Base-by-base conservation (phyloP, 1,140 invertebrate species). In the Drosophila carrolli region DNA sequence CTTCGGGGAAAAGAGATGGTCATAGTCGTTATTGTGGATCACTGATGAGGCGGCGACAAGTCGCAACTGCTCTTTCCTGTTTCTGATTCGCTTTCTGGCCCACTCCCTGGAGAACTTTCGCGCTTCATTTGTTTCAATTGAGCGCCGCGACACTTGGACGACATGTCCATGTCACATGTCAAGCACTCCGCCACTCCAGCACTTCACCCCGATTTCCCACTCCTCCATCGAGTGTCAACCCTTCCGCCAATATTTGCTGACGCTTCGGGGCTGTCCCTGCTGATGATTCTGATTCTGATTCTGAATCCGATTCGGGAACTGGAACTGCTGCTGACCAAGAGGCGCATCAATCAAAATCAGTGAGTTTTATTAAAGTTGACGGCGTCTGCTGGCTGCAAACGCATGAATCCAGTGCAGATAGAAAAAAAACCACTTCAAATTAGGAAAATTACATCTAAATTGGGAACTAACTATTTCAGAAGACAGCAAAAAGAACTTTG, bases 361-460 rank as follows among this genome's bases (percentile, higher is more conserved):
- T 88, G 90, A 91, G 81, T 91, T 91, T 91, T 90, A 91, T 91
- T 91, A 91, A 91, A 91, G 91, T 91, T 91, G 90, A 91, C 90
- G 90, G 58, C 78, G 83, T 85, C 83, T 85, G 82, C 83, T 85
- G 83, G 85, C 79, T 58, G 83, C 56, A 60, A 27, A 47, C 59
- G 59, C 35, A 48, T 14, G 23, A 14, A n/a, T 35, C 14, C 19
- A 65, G 61, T 66, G 61, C 65, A 68, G 23, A 13, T 2, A 38
- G 32, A 66, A 35, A 68, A 58, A 65, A 23, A 9, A 13, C 8
- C 14, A 0, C 2, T 2, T 14, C 14, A 8, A 8, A 32, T 32
- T 32, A 7, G 29, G 8, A 32, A 32, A 1, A 7, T 7, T 32
- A 7, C 2, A 32, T 32, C 6, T 32, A 8, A 7, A 32, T 40